A percentile compares a stretch with the other conserved stretches of the same genome.
Conservation (phyloP, 2,888 invertebrate species). For the Leptinotarsa rubiginosa region DNA sequence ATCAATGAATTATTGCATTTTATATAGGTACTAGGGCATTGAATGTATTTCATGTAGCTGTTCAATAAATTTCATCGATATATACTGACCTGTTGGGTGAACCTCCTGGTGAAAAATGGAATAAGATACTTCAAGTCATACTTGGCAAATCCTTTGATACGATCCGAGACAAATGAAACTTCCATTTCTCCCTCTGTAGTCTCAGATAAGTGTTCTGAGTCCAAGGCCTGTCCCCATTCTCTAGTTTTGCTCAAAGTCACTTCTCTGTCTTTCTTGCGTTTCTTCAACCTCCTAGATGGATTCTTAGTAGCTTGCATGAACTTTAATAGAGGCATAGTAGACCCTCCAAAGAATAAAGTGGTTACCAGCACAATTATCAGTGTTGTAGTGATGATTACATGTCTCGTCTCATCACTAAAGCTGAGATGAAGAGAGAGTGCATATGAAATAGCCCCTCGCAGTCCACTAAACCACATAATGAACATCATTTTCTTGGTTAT, state of each 20-base stretch:
- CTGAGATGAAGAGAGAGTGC: constrained; percentile 95
- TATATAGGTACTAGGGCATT: too few relatives aligned
- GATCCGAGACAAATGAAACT: constrained; percentile 84
- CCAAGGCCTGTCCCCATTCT: constrained; percentile 96
- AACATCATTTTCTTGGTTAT: constrained; percentile 99
- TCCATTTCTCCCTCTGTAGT: constrained; percentile 94
- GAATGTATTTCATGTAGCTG: too few relatives aligned
- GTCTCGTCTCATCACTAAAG: constrained; percentile 92
- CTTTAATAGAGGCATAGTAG: constrained; percentile 97
- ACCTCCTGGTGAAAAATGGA: constrained; percentile 95
- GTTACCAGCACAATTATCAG: constrained; percentile 98
- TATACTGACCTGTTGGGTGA: constrained; percentile 84
- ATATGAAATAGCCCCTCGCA: constrained; percentile 97
- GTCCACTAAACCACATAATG: constrained; percentile 99
- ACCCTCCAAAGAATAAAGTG: constrained; percentile 94
- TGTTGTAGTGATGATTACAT: constrained; percentile 97
- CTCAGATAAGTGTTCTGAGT: constrained; percentile 93
- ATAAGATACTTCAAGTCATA: constrained; percentile 94
- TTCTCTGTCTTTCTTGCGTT: constrained; percentile 74
- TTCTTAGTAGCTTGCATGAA: constrained; percentile 81
- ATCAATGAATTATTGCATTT: too few relatives aligned
- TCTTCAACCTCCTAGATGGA: constrained; percentile 70
- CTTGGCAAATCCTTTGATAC: constrained; percentile 88
- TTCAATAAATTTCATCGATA: neutral
- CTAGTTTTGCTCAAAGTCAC: constrained; percentile 96